phyloP scores from a whole-genome alignment of 1,140 invertebrate species.

The Pteromalus puparum region DNA sequence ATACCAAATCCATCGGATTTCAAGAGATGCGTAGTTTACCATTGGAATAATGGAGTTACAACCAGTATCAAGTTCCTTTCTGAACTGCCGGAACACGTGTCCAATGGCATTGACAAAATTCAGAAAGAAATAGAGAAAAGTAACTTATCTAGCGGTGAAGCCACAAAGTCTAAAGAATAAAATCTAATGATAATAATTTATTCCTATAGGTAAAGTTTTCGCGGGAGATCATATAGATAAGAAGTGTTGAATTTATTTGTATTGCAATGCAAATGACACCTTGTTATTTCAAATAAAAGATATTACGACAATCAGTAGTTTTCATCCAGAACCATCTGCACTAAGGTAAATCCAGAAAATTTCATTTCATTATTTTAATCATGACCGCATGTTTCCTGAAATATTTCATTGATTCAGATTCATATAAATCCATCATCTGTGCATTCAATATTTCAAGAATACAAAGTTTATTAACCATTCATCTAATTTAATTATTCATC shows the following conservation, averaged over 20 bases:
- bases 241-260: conserved; percentile 21
- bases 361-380: background rate
- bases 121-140: conserved; percentile 42
- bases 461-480: too few relatives aligned
- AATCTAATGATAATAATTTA: conserved; percentile 32
- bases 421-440: too few relatives aligned
- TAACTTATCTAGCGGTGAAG: background rate
- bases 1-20: conserved; percentile 50
- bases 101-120: conserved; percentile 52
- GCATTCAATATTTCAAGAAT: too few relatives aligned
- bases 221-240: background rate
- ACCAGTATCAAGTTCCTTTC: conserved; percentile 53
- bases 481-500: too few relatives aligned
- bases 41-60: conserved; percentile 57
- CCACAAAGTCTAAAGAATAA: background rate
- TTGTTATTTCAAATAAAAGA: conserved; percentile 3
- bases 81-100: conserved; percentile 53
- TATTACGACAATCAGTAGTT: background rate
- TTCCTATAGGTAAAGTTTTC: conserved; percentile 25
- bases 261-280: background rate
- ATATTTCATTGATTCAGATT: background rate
- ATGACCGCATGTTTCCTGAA: too few relatives aligned
- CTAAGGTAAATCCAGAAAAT: background rate
- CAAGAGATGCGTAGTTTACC: conserved; percentile 35
- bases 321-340: background rate